phyloP scores from a whole-genome alignment of 2,888 invertebrate species.

The Synanthedon tipuliformis region DNA sequence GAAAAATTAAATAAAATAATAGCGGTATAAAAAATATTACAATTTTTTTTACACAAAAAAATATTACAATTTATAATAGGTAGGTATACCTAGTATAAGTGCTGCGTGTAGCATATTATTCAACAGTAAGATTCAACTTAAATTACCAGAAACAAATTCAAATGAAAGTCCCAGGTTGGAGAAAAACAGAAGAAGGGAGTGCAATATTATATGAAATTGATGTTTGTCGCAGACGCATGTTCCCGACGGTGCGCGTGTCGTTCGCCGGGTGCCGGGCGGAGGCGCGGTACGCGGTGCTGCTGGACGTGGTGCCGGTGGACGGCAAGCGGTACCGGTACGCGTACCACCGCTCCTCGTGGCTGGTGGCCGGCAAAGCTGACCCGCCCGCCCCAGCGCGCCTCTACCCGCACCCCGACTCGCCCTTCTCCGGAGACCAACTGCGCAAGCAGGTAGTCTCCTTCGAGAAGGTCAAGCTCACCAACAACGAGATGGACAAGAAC shows the following conservation, averaged over 20 bases:
- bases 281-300: conserved; percentile 89
- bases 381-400: conserved; percentile 95
- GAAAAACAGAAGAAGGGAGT: not conserved
- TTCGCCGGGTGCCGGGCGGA: conserved; percentile 87
- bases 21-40: no score
- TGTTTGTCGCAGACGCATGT: conserved; percentile 87
- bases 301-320: conserved; percentile 98
- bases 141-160: not conserved
- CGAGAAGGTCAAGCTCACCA: conserved; percentile 98
- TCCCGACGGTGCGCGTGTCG: conserved; percentile 94
- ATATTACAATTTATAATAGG: no score
- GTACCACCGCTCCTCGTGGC: conserved; percentile 97
- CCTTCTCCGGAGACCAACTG: conserved; percentile 94
- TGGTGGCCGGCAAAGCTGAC: conserved; percentile 98
- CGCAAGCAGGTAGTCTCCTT: conserved; percentile 97
- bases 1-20: no score
- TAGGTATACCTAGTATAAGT: no score
- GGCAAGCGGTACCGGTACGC: conserved; percentile 97
- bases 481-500: conserved; percentile 96
- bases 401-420: conserved; percentile 97
- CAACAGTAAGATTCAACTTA: not conserved
- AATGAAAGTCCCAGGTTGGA: not conserved
- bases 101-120: no score
- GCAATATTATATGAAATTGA: not conserved
- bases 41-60: no score